These are phyloP conservation scores for Xyrichtys novacula DNA, from an alignment of 2,797 vertebrate species.

Conservation along the genomic window DNA sequence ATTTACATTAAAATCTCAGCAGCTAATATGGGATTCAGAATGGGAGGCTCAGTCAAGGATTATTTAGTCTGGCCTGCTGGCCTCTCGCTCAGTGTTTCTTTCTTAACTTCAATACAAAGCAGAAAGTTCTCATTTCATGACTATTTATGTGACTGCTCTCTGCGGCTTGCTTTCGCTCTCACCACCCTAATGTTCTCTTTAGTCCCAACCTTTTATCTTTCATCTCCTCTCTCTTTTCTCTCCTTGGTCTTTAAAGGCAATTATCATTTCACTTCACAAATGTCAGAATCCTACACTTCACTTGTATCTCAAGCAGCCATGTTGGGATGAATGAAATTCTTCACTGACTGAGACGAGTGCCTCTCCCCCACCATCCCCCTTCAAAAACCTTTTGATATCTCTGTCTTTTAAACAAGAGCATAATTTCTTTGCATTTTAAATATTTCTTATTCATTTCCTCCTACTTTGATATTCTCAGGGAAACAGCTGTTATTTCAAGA, in stretches of 20 bases:
- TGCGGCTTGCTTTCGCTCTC: conserved; percentile 84
- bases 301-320: conserved; percentile 79
- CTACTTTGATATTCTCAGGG: conserved; percentile 75
- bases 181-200: conserved; percentile 88
- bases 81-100: conserved; percentile 94
- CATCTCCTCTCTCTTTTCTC: conserved; percentile 83
- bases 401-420: conserved; percentile 77
- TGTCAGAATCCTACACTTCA: conserved; percentile 82
- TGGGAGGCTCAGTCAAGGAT: conserved; percentile 99
- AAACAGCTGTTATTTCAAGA: conserved; percentile 74
- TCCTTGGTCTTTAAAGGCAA: conserved; percentile 85
- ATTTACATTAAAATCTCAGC: conserved; percentile 99
- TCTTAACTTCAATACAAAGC: conserved; percentile 96
- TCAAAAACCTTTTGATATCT: conserved; percentile 67
- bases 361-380: conserved; percentile 59
- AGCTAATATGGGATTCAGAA: conserved; percentile 99
- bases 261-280: conserved; percentile 85
- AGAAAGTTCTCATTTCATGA: conserved; percentile 99
- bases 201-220: conserved; percentile 85
- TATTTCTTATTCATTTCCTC: conserved; percentile 74
- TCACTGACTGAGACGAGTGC: conserved; percentile 76
- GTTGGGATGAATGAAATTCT: conserved; percentile 84
- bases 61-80: conserved; percentile 99
- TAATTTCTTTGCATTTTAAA: conserved; percentile 82
- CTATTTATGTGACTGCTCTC: conserved; percentile 94